Conservation (phyloP, 2,113 vertebrate species). For the Microtus montanus region DNA sequence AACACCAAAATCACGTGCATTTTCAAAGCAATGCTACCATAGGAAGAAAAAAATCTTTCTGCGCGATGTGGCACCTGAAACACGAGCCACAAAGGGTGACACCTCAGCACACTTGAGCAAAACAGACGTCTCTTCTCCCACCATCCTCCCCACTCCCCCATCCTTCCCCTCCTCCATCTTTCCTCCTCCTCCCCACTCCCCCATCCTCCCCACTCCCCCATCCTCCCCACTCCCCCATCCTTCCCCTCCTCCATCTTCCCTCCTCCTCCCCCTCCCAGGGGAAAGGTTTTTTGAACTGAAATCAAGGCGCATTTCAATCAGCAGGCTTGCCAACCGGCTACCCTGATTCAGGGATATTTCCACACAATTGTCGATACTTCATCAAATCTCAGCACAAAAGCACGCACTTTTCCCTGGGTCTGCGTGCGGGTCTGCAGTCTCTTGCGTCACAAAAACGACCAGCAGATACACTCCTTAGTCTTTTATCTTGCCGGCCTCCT, state of each 20-base stretch:
- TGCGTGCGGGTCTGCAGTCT: no score
- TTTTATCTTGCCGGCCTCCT: not conserved
- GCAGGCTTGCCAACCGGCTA: not conserved
- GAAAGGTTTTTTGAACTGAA: not conserved
- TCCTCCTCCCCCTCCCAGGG: no score
- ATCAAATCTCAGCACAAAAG: not conserved
- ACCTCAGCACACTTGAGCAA: not conserved
- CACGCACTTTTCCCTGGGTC: not conserved
- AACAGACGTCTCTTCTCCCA: not conserved
- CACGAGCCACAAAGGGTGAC: not conserved
- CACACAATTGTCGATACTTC: not conserved
- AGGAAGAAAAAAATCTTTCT: not conserved
- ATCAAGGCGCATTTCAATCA: not conserved
- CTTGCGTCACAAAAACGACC: not conserved
- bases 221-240: no score
- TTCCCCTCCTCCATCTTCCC: no score
- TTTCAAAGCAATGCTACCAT: slow-evolving; percentile 10
- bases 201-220: no score
- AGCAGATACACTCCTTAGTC: not conserved
- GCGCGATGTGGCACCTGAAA: not conserved
- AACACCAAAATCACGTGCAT: not conserved
- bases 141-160: no score
- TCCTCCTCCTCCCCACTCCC: no score
- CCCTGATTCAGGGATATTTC: not conserved
- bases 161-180: no score